These are phyloP conservation scores for Erebia ligea DNA, from an alignment of 2,888 invertebrate species.

Conservation along the genomic window DNA sequence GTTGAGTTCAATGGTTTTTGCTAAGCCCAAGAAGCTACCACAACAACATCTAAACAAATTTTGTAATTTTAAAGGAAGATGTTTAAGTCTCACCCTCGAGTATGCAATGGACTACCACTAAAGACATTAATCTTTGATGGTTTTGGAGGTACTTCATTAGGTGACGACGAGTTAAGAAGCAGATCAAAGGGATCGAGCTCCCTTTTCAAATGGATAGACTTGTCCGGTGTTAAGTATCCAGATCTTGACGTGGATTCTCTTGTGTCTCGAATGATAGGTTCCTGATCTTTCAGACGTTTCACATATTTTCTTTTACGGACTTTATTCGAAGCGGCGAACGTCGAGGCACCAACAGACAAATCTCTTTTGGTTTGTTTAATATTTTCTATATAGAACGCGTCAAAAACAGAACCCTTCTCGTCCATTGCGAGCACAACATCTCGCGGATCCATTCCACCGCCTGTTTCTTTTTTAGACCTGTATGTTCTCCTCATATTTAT, in stretches of 20 bases:
- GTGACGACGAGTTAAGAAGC: conserved; percentile 56
- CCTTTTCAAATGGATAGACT: conserved; percentile 72
- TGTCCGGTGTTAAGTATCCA: conserved; percentile 70
- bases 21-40: no score
- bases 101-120: conserved; percentile 3
- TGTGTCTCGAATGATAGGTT: conserved; percentile 37
- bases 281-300: conserved; percentile 64
- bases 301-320: conserved; percentile 73
- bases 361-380: conserved; percentile 75
- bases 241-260: conserved; percentile 52
- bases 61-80: no score
- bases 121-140: background rate
- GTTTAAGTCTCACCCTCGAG: conserved; percentile 5
- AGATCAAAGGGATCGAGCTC: conserved; percentile 69
- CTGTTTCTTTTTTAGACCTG: conserved; percentile 66
- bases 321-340: conserved; percentile 56
- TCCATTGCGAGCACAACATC: conserved; percentile 63
- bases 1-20: no score
- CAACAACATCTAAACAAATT: no score
- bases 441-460: conserved; percentile 58
- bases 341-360: conserved; percentile 59
- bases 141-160: conserved; percentile 14
- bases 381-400: conserved; percentile 75
- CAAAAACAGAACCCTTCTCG: conserved; percentile 66
- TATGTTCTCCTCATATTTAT: conserved; percentile 67